These are phyloP conservation scores for Griposia aprilina DNA, from an alignment of 2,888 invertebrate species.

Conservation along the genomic window DNA sequence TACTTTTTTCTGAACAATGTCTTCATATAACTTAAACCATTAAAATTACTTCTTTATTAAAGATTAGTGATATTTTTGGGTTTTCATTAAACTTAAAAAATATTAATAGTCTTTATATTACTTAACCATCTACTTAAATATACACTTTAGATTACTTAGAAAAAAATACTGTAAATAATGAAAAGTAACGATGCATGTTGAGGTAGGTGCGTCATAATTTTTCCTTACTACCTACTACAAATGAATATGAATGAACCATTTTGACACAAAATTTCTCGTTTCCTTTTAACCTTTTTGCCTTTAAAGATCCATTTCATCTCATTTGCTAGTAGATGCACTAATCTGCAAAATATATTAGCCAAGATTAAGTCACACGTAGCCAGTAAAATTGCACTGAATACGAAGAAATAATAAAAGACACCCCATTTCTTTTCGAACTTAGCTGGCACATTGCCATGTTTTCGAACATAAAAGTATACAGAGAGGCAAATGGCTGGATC, in stretches of 20 bases:
- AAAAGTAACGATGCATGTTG: neutral
- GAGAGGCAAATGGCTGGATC: constrained; percentile 13
- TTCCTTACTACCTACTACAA: neutral
- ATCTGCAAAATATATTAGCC: constrained; percentile 26
- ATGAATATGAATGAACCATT: neutral
- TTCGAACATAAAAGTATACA: constrained; percentile 29
- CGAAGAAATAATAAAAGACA: constrained; percentile 29
- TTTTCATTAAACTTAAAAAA: neutral
- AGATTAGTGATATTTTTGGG: too few relatives aligned
- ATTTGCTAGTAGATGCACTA: constrained; percentile 23
- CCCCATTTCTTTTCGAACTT: constrained; percentile 43
- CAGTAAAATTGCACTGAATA: constrained; percentile 23
- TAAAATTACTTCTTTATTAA: neutral
- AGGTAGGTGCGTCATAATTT: neutral
- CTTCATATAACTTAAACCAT: neutral
- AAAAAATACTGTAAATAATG: neutral
- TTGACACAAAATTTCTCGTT: neutral
- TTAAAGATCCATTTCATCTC: constrained; percentile 11
- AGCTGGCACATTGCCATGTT: constrained; percentile 39
- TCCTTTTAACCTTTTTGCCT: neutral
- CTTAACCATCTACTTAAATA: neutral
- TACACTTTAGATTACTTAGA: neutral
- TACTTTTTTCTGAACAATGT: neutral
- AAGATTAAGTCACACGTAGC: constrained; percentile 20
- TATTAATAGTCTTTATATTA: neutral